Evolutionary conservation across 2,113 vertebrate genomes (phyloP), one percentile per base, ranked within the genome.

Genomic region (Lathamus discolor): DNA sequence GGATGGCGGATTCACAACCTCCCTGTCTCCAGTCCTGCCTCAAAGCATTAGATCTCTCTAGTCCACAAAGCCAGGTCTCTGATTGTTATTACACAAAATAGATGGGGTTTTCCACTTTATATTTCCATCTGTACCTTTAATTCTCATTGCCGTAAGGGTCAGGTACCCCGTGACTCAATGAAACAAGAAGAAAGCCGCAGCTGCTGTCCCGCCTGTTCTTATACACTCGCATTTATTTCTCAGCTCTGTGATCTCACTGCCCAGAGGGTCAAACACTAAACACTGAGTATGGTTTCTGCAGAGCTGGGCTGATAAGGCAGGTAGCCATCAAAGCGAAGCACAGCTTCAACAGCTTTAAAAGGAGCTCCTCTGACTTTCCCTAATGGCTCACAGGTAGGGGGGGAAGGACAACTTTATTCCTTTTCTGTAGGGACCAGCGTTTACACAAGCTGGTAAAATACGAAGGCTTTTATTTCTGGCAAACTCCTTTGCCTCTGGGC

Each of bases 281-380:
- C 17, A 7, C 27, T 1, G 6, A 27, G 27, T 29, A 44, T 19
- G 57, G 33, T 35, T 59, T 35, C 33, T 24, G 35, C 66, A 80
- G 83, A 48, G 46, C 76, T 51, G 27, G 48, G 61, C 79, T 43
- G 93, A 74, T 92, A 91, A 92, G 76, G 54, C 25, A 46, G n/a
- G 67, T 25, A 28, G n/a, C 67, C 61, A n/a, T 89, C 86, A 91
- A 87, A 92, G 69, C 49, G 25, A 66, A 80, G 43, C 12, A 11
- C 3, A 11, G 57, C 41, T 41, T 57, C 37, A 37, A 69, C 57
- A 78, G 25, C 75, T 81, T 43, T 51, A 68, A 46, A 68, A 86
- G 70, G 51, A 89, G 10, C 5, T 23, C 67, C 75, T 51, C 82
- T 67, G 66, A 39, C 63, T 84, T 84, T 46, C 74, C 88, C 43